These are phyloP conservation scores for Lacanobia oleracea DNA, from an alignment of 2,888 invertebrate genomes.

Conservation along the genomic window DNA sequence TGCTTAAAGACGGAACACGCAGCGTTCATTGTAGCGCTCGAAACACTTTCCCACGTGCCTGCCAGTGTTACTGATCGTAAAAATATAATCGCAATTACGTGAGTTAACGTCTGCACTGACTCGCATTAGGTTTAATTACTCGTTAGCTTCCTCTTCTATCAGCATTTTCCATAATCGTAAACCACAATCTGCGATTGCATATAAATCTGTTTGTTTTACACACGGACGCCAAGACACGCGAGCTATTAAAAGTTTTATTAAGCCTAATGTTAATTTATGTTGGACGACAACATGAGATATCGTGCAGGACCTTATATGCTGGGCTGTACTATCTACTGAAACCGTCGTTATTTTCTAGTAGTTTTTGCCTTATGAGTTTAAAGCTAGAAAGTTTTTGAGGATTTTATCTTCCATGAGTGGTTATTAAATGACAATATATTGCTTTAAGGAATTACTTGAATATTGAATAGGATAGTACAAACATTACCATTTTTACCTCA, in stretches of 20 bases:
- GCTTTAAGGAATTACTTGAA: too few species aligned
- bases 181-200: constrained; percentile 82
- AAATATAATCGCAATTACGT: constrained; percentile 70
- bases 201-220: constrained; percentile 80
- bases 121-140: constrained; percentile 78
- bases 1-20: constrained; percentile 74
- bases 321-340: constrained; percentile 26
- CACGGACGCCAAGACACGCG: constrained; percentile 67
- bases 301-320: constrained; percentile 48
- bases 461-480: too few species aligned
- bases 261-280: constrained; percentile 64
- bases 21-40: constrained; percentile 51
- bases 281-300: constrained; percentile 58
- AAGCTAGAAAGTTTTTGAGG: background rate
- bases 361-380: constrained; percentile 2
- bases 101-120: constrained; percentile 63
- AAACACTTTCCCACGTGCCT: constrained; percentile 67
- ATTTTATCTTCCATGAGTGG: too few species aligned
- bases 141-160: constrained; percentile 80
- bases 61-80: constrained; percentile 54
- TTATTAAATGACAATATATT: too few species aligned
- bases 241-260: constrained; percentile 65
- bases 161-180: constrained; percentile 85
- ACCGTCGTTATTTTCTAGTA: constrained; percentile 23
- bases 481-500: too few species aligned